phyloP scores from a whole-genome alignment of 1,140 invertebrate genomes.

The Drosophila arawakana region DNA sequence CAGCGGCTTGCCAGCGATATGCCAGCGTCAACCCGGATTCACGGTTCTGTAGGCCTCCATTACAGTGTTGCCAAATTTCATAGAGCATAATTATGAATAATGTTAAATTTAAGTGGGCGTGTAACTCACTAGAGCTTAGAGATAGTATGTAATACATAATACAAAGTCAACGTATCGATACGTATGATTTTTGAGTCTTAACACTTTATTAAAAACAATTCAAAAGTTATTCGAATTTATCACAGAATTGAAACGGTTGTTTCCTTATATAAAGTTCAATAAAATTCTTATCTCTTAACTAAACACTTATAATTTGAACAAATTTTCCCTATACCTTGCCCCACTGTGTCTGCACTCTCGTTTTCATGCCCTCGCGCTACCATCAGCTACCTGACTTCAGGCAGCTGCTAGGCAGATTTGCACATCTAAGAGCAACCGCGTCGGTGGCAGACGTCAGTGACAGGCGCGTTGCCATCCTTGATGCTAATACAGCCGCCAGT shows the following conservation, averaged over 20 bases:
- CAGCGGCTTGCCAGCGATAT: constrained; percentile 44
- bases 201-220: too few species aligned
- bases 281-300: too few species aligned
- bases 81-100: too few species aligned
- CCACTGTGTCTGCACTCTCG: constrained; percentile 27
- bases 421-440: constrained; percentile 49
- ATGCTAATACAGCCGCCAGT: constrained; percentile 55
- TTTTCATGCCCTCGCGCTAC: constrained; percentile 22
- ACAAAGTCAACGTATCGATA: too few species aligned
- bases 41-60: constrained; percentile 24
- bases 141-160: too few species aligned
- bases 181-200: too few species aligned
- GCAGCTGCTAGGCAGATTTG: constrained; percentile 62
- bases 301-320: background rate
- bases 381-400: constrained; percentile 23
- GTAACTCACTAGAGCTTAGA: too few species aligned
- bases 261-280: too few species aligned
- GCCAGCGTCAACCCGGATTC: constrained; percentile 35
- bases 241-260: too few species aligned
- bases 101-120: too few species aligned
- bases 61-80: constrained; percentile 18
- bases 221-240: too few species aligned
- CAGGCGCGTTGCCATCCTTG: constrained; percentile 40
- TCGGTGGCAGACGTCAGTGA: constrained; percentile 29
- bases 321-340: background rate